A percentile compares a stretch with the other conserved stretches of the same genome.
Evolutionary conservation across 2,113 vertebrate genomes (phyloP).

Genomic region (Hucho hucho): DNA sequence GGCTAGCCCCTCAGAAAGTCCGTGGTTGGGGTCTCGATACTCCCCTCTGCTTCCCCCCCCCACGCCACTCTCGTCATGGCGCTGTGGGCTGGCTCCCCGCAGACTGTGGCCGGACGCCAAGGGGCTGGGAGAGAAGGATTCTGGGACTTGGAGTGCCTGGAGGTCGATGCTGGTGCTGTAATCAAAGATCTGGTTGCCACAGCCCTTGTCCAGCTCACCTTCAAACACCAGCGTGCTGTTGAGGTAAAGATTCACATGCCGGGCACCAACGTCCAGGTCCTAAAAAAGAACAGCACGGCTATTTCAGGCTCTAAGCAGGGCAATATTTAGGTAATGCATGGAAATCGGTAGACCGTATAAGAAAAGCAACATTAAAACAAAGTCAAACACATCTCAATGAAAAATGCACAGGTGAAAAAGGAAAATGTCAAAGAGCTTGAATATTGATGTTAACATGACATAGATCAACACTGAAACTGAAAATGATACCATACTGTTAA

Average conservation of each 20-base stretch:
- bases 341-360: neutral
- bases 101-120: constrained; percentile 65
- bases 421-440: neutral
- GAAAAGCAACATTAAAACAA: neutral
- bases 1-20: constrained; percentile 26
- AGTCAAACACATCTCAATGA: neutral
- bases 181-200: constrained; percentile 75
- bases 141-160: constrained; percentile 55
- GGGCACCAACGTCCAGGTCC: constrained; percentile 86
- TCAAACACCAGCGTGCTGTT: constrained; percentile 86
- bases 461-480: no score
- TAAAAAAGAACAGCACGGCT: constrained; percentile 48
- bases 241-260: constrained; percentile 84
- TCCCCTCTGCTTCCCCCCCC: constrained; percentile 22
- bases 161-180: constrained; percentile 77
- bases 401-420: neutral
- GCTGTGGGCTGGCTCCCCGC: constrained; percentile 55
- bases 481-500: no score
- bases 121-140: constrained; percentile 64
- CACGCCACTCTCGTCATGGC: constrained; percentile 40
- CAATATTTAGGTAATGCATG: neutral
- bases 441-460: neutral
- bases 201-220: constrained; percentile 82
- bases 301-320: neutral
- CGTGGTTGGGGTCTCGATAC: constrained; percentile 28